Evolutionary conservation across 2,797 vertebrate species (phyloP).

Genomic region (Notolepis coatsorum): DNA sequence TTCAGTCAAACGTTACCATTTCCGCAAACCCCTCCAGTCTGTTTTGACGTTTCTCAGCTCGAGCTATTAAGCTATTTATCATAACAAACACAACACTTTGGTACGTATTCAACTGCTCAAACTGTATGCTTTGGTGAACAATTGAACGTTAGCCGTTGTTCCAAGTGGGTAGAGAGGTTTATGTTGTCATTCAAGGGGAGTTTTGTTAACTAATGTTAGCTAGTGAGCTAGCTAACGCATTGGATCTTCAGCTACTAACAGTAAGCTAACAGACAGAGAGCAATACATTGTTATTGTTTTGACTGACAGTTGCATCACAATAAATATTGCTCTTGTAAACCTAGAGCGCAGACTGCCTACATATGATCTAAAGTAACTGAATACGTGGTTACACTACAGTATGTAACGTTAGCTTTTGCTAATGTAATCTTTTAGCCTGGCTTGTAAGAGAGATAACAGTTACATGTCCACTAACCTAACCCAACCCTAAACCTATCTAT

Average conservation of each 20-base stretch:
- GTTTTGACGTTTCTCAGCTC: conserved; percentile 58
- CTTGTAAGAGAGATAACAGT: too few species aligned
- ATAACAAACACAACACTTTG: conserved; percentile 20
- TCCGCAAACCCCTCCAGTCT: conserved; percentile 52
- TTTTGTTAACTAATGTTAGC: conserved; percentile 53
- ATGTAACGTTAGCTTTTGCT: too few species aligned
- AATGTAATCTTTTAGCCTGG: too few species aligned
- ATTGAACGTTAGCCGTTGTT: not conserved
- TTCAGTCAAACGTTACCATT: conserved; percentile 2
- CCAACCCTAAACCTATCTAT: too few species aligned
- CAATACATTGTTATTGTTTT: conserved; percentile 13
- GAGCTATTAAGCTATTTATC: conserved; percentile 18
- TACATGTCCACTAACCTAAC: too few species aligned
- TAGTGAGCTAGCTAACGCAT: conserved; percentile 46
- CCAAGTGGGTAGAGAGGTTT: not conserved
- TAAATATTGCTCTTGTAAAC: not conserved
- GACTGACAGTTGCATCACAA: conserved; percentile 16
- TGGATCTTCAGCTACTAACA: conserved; percentile 12
- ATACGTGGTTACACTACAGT: too few species aligned
- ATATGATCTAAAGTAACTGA: too few species aligned
- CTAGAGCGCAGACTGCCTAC: too few species aligned
- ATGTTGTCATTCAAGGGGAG: not conserved
- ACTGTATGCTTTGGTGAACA: not conserved
- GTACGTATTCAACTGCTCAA: conserved; percentile 44
- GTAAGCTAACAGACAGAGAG: too few species aligned